Percentiles rank a stretch among this genome's conserved stretches.
These are phyloP conservation scores for Augochlora pura DNA, from an alignment of 1,140 invertebrate genomes.

Conservation along the genomic window DNA sequence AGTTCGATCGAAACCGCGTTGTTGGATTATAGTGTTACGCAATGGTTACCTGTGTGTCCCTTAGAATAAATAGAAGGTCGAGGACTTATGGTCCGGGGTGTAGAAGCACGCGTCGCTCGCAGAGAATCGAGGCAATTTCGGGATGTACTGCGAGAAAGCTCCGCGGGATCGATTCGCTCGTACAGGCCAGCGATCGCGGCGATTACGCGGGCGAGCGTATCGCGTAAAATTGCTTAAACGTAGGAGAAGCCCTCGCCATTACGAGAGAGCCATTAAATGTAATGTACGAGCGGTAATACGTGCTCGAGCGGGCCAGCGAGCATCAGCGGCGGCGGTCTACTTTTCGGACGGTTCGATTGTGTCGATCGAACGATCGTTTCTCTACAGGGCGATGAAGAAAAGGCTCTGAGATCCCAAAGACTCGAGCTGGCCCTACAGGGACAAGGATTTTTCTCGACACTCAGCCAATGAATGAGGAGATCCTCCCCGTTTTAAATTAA, in stretches of 20 bases:
- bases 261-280: constrained; percentile 59
- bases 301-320: constrained; percentile 6
- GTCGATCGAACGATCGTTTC: neutral
- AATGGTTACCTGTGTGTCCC: too few relatives aligned
- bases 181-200: constrained; percentile 23
- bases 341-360: constrained; percentile 34
- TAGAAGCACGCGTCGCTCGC: neutral
- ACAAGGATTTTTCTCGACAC: too few relatives aligned
- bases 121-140: constrained; percentile 20
- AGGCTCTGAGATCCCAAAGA: too few relatives aligned
- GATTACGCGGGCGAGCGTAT: constrained; percentile 45
- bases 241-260: constrained; percentile 50
- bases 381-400: too few relatives aligned
- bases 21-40: too few relatives aligned
- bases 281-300: constrained; percentile 51
- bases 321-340: constrained; percentile 18
- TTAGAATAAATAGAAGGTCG: too few relatives aligned
- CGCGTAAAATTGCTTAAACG: constrained; percentile 57
- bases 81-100: too few relatives aligned
- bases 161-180: constrained; percentile 23
- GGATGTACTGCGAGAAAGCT: too few relatives aligned
- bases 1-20: too few relatives aligned
- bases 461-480: too few relatives aligned
- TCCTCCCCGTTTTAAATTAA: too few relatives aligned
- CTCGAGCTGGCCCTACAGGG: too few relatives aligned